Base-by-base conservation (phyloP, 1,140 invertebrate genomes). In the Rhagoletis zephyria region DNA sequence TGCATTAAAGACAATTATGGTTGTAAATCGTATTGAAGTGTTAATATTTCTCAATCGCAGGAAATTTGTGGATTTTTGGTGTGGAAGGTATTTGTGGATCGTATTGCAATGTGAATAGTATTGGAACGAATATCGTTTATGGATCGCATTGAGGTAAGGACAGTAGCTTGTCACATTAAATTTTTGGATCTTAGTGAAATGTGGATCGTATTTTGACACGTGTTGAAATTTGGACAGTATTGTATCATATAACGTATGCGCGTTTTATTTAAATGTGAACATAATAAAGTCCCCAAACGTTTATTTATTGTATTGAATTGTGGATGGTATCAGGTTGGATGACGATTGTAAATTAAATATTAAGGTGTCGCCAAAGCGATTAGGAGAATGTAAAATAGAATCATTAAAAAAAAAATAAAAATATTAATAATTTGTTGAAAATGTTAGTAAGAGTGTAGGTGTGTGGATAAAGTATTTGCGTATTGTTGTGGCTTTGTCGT, bases 381-480 rank as follows among this genome's bases (percentile, higher is more conserved):
- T 56, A 56, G 9, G 9, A 9, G 51, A 56, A n/a, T n/a, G n/a
- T n/a, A n/a, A n/a, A n/a, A n/a, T n/a, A n/a, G n/a, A n/a, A n/a
- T n/a, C n/a, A n/a, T n/a, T n/a, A n/a, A n/a, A n/a, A n/a, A n/a
- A n/a, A n/a, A n/a, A n/a, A n/a, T n/a, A n/a, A n/a, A n/a, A n/a
- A n/a, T n/a, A n/a, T n/a, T n/a, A n/a, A n/a, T n/a, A n/a, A 64
- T 74, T 74, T 12, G 48, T 81, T 81, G 10, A 16, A n/a, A 51
- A 4, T 45, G n/a, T 56, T 81, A 65, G 60, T 61, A n/a, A n/a
- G n/a, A n/a, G 30, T 16, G 10, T 63, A 14, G 10, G 40, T 10
- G 77, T 81, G 77, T 16, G 10, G 60, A 16, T 45, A 45, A 7
- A 30, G 19, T 63, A 30, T 14, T n/a, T 56, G 74, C 74, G 51